Conservation (phyloP, 2,888 invertebrate species). For the Penaeus monodon region DNA sequence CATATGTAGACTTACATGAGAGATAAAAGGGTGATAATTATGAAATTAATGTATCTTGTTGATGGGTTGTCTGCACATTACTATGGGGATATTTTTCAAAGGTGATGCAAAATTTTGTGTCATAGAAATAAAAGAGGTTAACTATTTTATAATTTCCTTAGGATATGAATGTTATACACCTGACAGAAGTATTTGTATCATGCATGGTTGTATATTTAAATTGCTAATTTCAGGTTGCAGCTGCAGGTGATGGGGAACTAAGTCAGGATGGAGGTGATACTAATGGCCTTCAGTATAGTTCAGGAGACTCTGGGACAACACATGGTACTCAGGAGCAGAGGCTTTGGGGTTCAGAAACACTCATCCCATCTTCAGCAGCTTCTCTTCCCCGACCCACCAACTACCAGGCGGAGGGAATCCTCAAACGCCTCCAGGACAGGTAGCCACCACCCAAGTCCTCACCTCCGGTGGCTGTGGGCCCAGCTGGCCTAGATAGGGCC, state of each 20-base stretch:
- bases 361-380: slow-evolving; percentile 51
- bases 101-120: too few species aligned
- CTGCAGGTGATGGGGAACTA: slow-evolving; percentile 35
- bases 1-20: too few species aligned
- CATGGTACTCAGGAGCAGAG: slow-evolving; percentile 17
- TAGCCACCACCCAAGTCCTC: slow-evolving; percentile 54
- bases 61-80: too few species aligned
- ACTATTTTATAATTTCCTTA: too few species aligned
- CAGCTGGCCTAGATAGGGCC: slow-evolving; percentile 9
- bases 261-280: slow-evolving; percentile 31
- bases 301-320: slow-evolving; percentile 18
- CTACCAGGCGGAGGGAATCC: slow-evolving; percentile 66
- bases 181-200: too few species aligned
- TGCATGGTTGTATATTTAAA: neutral
- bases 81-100: too few species aligned
- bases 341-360: slow-evolving; percentile 44
- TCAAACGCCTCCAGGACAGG: slow-evolving; percentile 67
- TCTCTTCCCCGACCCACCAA: slow-evolving; percentile 65
- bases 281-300: slow-evolving; percentile 15
- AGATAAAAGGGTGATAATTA: too few species aligned
- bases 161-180: neutral
- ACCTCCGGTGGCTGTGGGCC: slow-evolving; percentile 17
- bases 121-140: too few species aligned
- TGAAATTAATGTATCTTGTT: too few species aligned
- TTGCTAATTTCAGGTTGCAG: slow-evolving; percentile 29